Base-by-base conservation (phyloP, 2,113 vertebrate genomes). In the Cephalopterus ornatus region DNA sequence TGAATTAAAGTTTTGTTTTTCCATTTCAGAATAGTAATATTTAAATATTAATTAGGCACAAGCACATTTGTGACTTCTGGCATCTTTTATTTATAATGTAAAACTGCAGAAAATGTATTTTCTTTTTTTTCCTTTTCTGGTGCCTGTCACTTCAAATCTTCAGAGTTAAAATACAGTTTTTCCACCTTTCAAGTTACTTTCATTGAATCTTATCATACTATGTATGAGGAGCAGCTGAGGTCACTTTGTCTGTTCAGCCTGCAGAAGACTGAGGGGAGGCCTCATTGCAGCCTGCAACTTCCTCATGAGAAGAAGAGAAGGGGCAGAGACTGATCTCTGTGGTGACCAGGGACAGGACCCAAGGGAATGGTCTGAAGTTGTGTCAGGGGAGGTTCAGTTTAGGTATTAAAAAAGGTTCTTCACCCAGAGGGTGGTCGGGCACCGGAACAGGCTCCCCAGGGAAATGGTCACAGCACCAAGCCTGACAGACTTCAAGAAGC, bases 41-140 rank as follows among this genome's bases (percentile, higher is more conserved):
- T 92, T 70, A 80, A 95, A 80, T 96, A 87, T 37, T 92, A 83
- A 92, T 92, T 83, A 32, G 68, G 86, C 47, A 47, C 22, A 66
- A 62, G 21, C 11, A 41, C 19, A 53, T 49, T 92, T 8, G 33
- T 77, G 41, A 56, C 49, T 95, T 91, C 26, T 70, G 37, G 3
- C 26, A 84, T 84, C 50, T 87, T 90, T 96, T 90, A 92, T 71
- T 93, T 93, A 83, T 79, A 59, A 75, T 20, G 14, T 77, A 65
- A 88, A 95, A 58, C 41, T 78, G 6, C n/a, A 70, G 49, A 85
- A 94, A 79, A 63, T 32, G 1, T 63, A 15, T 80, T 82, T 92
- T 67, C 26, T 68, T 1, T 66, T 9, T 77, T 90, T 79, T 73
- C 15, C 3, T 12, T 88, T 91, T 92, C 42, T 85, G 32, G 9